Conservation (phyloP, 92 coral and sea anemone species). For the Umimayanthus chanpuru region DNA sequence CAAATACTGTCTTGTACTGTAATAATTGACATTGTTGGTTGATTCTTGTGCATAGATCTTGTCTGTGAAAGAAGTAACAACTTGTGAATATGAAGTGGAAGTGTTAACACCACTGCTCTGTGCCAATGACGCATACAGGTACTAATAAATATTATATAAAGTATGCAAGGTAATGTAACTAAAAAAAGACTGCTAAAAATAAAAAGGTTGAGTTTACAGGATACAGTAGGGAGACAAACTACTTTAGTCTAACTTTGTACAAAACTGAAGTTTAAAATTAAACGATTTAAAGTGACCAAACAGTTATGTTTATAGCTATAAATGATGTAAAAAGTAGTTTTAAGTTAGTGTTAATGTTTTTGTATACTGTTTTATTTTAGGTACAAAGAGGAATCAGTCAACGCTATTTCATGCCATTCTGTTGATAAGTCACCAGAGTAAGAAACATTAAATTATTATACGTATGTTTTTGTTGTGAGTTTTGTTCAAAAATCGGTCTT, state of each 20-base stretch:
- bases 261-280: too few species aligned
- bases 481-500: too few species aligned
- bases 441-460: conserved; percentile 23
- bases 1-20: too few species aligned
- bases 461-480: too few species aligned
- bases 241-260: too few species aligned
- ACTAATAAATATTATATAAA: not conserved
- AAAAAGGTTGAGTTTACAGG: too few species aligned
- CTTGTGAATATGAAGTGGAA: conserved; percentile 91
- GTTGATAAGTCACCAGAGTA: conserved; percentile 86
- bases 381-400: conserved; percentile 80
- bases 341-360: too few species aligned
- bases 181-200: too few species aligned
- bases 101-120: conserved; percentile 89
- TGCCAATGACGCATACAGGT: conserved; percentile 87
- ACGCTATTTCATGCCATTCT: conserved; percentile 86
- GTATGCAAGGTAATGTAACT: not conserved
- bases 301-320: too few species aligned
- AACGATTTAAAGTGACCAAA: too few species aligned
- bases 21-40: not conserved
- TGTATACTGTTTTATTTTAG: conserved; percentile 48
- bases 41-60: conserved; percentile 55
- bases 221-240: too few species aligned
- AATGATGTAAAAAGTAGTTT: too few species aligned
- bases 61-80: conserved; percentile 90